Conservation (phyloP, 2,797 vertebrate genomes). For the Pangasius krempfi region DNA sequence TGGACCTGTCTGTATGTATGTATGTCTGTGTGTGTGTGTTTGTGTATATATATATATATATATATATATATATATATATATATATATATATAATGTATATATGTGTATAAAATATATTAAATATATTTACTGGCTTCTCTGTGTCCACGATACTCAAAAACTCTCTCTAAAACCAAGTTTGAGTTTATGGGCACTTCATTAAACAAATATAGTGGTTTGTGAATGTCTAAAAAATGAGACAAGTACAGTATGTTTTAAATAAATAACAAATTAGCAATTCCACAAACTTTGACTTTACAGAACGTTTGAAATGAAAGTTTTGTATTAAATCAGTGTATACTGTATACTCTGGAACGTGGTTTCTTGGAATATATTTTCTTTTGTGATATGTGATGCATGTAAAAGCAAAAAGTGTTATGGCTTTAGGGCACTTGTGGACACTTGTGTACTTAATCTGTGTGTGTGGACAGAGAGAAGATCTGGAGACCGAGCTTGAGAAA, state of each 20-base stretch:
- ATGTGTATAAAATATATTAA: too few species aligned
- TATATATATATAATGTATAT: too few species aligned
- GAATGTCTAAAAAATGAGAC: neutral
- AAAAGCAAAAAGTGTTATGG: neutral
- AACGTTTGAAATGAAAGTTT: neutral
- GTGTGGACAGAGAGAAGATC: constrained; percentile 75
- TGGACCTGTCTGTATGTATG: too few species aligned
- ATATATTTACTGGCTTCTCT: too few species aligned
- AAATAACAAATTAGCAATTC: neutral
- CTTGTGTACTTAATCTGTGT: neutral
- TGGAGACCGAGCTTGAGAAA: constrained; percentile 86
- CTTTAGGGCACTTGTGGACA: neutral
- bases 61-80: too few species aligned
- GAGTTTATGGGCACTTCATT: neutral
- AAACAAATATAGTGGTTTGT: neutral
- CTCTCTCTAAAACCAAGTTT: neutral
- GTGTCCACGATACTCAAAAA: too few species aligned
- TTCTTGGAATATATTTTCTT: neutral
- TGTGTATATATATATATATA: too few species aligned
- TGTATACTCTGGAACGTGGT: neutral
- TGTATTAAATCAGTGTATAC: neutral
- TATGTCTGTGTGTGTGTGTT: too few species aligned
- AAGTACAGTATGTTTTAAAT: neutral
- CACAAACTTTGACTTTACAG: neutral
- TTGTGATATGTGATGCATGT: too few species aligned